A percentile compares a stretch with the other conserved stretches of the same genome.
Evolutionary conservation across 64 coral and sea anemone species (phyloP).

Genomic region (Dendrophyllia cribrosa): DNA sequence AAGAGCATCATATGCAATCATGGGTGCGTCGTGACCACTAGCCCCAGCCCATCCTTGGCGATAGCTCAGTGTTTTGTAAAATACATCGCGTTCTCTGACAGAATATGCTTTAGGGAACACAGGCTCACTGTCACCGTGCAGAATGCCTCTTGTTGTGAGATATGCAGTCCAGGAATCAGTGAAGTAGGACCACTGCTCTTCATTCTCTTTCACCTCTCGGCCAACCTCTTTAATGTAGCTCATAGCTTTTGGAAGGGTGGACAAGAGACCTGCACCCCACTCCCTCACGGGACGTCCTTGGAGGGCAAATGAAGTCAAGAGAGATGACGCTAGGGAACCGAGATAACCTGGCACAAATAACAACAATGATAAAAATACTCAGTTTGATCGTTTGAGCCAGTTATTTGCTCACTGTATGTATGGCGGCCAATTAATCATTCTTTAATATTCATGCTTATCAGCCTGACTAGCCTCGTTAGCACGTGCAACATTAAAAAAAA

Average conservation of each 20-base stretch:
- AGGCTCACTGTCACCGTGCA: constrained; percentile 79
- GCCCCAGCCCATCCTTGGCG: constrained; percentile 84
- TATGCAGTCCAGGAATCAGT: constrained; percentile 85
- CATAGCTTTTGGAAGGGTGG: constrained; percentile 74
- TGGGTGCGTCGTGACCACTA: constrained; percentile 97
- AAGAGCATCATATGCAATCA: constrained; percentile 99
- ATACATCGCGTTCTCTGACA: constrained; percentile 75
- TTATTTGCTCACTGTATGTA: no score
- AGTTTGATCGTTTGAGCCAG: not conserved
- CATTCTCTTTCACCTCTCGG: constrained; percentile 85
- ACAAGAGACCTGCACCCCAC: constrained; percentile 84
- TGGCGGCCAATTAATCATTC: no score
- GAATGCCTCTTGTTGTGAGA: constrained; percentile 76
- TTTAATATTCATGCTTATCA: no score
- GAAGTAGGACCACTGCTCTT: constrained; percentile 91
- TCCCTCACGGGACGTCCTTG: constrained; percentile 73
- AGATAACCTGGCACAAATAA: constrained; percentile 77
- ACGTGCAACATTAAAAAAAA: no score
- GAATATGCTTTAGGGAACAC: constrained; percentile 74
- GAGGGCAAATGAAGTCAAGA: constrained; percentile 87
- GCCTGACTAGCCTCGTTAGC: no score
- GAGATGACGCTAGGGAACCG: constrained; percentile 76
- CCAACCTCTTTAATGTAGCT: constrained; percentile 71
- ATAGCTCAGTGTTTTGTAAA: constrained; percentile 93
- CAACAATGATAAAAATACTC: not conserved